phyloP scores from a whole-genome alignment of 2,797 vertebrate species.

The Myotis findleyi region DNA sequence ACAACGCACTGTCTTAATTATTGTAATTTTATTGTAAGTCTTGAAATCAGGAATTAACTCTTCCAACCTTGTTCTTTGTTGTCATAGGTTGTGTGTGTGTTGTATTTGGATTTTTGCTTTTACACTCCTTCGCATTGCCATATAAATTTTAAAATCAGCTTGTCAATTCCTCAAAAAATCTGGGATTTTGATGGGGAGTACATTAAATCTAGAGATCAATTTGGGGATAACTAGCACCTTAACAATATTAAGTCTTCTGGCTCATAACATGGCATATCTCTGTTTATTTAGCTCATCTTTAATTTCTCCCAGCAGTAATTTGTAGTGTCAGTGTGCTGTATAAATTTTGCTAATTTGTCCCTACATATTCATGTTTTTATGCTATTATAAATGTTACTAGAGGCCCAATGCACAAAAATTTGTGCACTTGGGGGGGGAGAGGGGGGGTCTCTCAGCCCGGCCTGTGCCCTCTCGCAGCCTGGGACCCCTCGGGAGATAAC shows the following conservation, averaged over 20 bases:
- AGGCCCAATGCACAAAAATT: too few relatives aligned
- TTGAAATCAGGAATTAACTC: conserved; percentile 16
- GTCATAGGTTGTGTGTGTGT: not conserved
- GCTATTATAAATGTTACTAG: not conserved
- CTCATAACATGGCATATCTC: not conserved
- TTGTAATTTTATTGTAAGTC: not conserved
- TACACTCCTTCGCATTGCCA: not conserved
- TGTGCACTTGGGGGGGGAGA: too few relatives aligned
- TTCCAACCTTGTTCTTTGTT: not conserved
- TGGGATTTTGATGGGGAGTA: not conserved
- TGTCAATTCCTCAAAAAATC: not conserved
- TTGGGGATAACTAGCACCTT: not conserved
- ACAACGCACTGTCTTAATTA: not conserved
- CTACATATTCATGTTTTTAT: not conserved
- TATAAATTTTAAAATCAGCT: not conserved
- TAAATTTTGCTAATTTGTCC: not conserved
- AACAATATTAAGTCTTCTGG: not conserved
- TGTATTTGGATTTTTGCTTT: not conserved
- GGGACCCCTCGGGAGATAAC: too few relatives aligned
- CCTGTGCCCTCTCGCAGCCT: too few relatives aligned
- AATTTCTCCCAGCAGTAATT: not conserved
- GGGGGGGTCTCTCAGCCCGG: too few relatives aligned
- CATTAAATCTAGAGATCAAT: not conserved
- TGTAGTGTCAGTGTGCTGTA: not conserved
- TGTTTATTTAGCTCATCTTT: not conserved